A percentile compares a stretch with the other conserved stretches of the same genome.
phyloP scores from a whole-genome alignment of 1,140 invertebrate genomes.

The Heliconius congener region DNA sequence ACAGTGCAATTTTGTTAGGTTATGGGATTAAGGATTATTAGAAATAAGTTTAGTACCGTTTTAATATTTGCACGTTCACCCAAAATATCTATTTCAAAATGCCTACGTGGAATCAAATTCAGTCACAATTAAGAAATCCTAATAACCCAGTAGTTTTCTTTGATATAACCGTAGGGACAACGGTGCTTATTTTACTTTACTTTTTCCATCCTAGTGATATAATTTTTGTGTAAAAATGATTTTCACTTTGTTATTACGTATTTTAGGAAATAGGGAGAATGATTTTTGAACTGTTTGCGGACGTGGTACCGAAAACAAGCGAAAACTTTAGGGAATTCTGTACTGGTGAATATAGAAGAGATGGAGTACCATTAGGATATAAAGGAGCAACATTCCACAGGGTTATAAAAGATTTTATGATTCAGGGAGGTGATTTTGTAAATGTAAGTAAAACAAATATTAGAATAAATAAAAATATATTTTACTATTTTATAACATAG shows the following conservation, averaged over 20 bases:
- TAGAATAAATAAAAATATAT: constrained; percentile 4
- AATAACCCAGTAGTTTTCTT: constrained; percentile 99
- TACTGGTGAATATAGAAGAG: constrained; percentile 95
- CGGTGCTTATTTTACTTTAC: constrained; percentile 81
- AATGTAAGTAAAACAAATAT: constrained; percentile 85
- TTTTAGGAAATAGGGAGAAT: constrained; percentile 93
- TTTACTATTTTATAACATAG: neutral
- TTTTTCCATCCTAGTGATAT: neutral
- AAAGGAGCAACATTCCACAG: constrained; percentile 98
- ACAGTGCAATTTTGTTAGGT: neutral
- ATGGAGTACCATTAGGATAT: constrained; percentile 97
- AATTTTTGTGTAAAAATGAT: neutral
- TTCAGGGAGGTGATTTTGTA: constrained; percentile 99
- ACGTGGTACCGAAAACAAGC: constrained; percentile 97
- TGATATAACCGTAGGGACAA: constrained; percentile 96
- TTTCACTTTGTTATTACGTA: neutral
- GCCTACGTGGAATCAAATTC: constrained; percentile 96
- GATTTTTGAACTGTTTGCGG: constrained; percentile 97
- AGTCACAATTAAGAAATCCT: constrained; percentile 93
- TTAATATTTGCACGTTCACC: neutral
- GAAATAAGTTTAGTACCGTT: neutral
- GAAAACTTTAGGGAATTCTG: constrained; percentile 99
- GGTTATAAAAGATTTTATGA: constrained; percentile 99
- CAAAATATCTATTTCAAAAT: constrained; percentile 75
- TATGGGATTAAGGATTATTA: constrained; percentile 1